These are phyloP conservation scores for Gnathonemus echidnorhynchus DNA, from an alignment of 2,113 vertebrate species.

Conservation along the genomic window DNA sequence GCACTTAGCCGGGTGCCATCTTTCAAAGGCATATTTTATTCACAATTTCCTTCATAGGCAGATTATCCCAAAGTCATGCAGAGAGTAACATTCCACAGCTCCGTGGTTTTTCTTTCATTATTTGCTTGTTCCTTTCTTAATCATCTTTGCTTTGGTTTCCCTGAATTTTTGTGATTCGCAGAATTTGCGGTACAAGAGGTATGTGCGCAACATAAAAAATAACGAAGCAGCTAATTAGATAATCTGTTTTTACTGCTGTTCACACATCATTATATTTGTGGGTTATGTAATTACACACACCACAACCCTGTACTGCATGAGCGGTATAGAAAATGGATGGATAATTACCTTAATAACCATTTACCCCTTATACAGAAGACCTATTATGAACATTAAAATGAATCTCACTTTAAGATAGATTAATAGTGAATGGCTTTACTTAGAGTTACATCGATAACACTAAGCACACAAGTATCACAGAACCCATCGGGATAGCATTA, in stretches of 20 bases:
- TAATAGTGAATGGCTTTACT: neutral
- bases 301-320: neutral
- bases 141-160: neutral
- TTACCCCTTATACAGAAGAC: neutral
- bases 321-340: neutral
- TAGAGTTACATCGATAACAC: neutral
- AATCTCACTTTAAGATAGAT: neutral
- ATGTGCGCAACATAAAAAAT: neutral
- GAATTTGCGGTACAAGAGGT: neutral
- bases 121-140: neutral
- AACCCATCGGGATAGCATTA: neutral
- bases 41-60: neutral
- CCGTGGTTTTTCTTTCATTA: neutral
- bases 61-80: neutral
- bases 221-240: neutral
- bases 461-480: neutral
- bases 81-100: neutral
- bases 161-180: neutral
- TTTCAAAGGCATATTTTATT: neutral
- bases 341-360: neutral
- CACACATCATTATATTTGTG: neutral
- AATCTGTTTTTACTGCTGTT: neutral
- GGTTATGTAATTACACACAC: neutral
- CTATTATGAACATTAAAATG: neutral
- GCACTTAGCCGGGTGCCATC: neutral